These are phyloP conservation scores for Hydrotaea cyrtoneurina DNA, from an alignment of 2,888 invertebrate genomes.

Conservation along the genomic window DNA sequence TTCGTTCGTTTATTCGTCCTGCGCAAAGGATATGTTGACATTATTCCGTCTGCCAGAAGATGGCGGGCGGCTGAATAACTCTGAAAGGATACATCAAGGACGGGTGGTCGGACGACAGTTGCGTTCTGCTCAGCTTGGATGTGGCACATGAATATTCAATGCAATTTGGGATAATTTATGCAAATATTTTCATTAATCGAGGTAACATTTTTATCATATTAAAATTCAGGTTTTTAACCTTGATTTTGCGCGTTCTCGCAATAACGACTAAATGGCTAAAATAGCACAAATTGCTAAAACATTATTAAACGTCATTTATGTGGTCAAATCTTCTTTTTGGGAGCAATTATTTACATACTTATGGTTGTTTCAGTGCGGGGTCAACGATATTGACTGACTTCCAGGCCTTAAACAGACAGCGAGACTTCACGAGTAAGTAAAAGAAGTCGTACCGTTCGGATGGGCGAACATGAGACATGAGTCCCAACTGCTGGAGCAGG, in stretches of 20 bases:
- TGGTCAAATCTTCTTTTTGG: not conserved
- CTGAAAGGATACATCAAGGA: not conserved
- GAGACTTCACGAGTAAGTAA: no score
- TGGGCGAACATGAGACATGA: no score
- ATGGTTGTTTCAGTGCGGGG: not conserved
- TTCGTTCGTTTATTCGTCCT: constrained; percentile 51
- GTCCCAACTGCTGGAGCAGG: no score
- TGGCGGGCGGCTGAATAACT: not conserved
- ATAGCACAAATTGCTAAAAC: constrained; percentile 45
- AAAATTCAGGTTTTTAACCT: constrained; percentile 68
- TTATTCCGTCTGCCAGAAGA: constrained; percentile 29
- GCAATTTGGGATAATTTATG: constrained; percentile 80
- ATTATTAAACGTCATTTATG: constrained; percentile 14
- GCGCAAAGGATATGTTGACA: constrained; percentile 60
- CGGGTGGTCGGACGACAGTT: constrained; percentile 27
- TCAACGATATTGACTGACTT: not conserved
- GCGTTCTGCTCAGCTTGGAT: constrained; percentile 32
- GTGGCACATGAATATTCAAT: constrained; percentile 80
- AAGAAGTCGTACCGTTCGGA: no score
- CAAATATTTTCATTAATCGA: constrained; percentile 80
- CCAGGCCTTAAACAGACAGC: not conserved
- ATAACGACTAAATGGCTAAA: constrained; percentile 54
- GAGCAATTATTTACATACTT: not conserved
- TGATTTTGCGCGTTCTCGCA: constrained; percentile 60
- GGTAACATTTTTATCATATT: constrained; percentile 72